Evolutionary conservation across 2,888 invertebrate genomes (phyloP), one percentile per base, ranked within the genome.

Genomic region (Bombylius major): DNA sequence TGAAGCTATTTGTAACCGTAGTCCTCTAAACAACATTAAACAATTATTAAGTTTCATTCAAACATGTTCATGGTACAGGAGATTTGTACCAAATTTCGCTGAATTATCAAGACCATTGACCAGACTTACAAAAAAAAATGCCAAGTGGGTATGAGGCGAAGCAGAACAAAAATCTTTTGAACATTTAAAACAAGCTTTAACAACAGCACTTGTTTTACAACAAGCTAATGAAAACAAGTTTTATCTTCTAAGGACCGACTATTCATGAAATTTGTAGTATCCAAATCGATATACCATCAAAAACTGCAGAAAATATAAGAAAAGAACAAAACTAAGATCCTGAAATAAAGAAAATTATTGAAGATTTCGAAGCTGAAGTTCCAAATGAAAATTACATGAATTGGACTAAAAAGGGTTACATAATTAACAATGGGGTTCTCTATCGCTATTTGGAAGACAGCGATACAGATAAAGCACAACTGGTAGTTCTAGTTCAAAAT

Each of bases 171-270:
- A n/a, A n/a, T n/a, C n/a, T n/a, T n/a, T n/a, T n/a, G n/a, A n/a
- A n/a, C n/a, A n/a, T n/a, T n/a, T n/a, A n/a, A n/a, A n/a, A n/a
- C n/a, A n/a, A n/a, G n/a, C n/a, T n/a, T n/a, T n/a, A n/a, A n/a
- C n/a, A n/a, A n/a, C n/a, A n/a, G n/a, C n/a, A n/a, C n/a, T n/a
- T n/a, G n/a, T n/a, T n/a, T n/a, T n/a, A n/a, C n/a, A n/a, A n/a
- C n/a, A n/a, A n/a, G n/a, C n/a, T n/a, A n/a, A n/a, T n/a, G n/a
- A n/a, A n/a, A n/a, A n/a, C n/a, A n/a, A n/a, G n/a, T n/a, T n/a
- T n/a, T 64, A 64, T 44, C 63, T 59, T 56, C 51, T 65, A 47
- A 52, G n/a, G n/a, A n/a, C n/a, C n/a, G n/a, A 12, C 34, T 8
- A 7, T 11, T 31, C 56, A 49, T 34, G 42, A 47, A 3, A 54